Evolutionary conservation across 92 coral and sea anemone genomes (phyloP).

Genomic region (Palythoa grandis): DNA sequence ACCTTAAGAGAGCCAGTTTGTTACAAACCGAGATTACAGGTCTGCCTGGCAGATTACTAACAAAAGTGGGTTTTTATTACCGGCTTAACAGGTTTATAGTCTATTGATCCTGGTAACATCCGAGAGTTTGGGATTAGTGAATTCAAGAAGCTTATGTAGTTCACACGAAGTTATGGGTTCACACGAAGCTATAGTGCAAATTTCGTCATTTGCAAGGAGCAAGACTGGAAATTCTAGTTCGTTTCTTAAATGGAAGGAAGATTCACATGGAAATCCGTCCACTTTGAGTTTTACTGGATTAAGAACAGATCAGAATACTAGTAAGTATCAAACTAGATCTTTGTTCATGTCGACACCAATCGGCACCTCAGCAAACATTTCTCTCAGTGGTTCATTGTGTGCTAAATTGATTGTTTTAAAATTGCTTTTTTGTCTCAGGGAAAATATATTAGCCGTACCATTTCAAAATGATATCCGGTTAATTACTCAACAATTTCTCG

Average conservation of each 20-base stretch:
- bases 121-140: neutral
- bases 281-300: constrained; percentile 7
- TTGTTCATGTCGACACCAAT: too few species aligned
- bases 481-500: too few species aligned
- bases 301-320: constrained; percentile 11
- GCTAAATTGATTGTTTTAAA: too few species aligned
- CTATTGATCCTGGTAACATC: neutral
- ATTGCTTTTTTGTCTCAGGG: too few species aligned
- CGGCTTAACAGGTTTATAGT: neutral
- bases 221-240: neutral
- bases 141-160: neutral
- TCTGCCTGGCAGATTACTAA: neutral
- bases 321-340: neutral
- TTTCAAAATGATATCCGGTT: too few species aligned
- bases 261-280: constrained; percentile 1
- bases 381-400: too few species aligned
- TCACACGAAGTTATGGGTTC: neutral
- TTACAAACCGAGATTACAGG: too few species aligned
- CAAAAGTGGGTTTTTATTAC: neutral
- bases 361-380: too few species aligned
- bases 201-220: constrained; percentile 4
- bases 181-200: neutral
- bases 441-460: too few species aligned
- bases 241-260: constrained; percentile 22
- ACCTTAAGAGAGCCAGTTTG: too few species aligned